Base-by-base conservation (phyloP, 2,113 vertebrate species). In the Melanotaenia duboulayi region DNA sequence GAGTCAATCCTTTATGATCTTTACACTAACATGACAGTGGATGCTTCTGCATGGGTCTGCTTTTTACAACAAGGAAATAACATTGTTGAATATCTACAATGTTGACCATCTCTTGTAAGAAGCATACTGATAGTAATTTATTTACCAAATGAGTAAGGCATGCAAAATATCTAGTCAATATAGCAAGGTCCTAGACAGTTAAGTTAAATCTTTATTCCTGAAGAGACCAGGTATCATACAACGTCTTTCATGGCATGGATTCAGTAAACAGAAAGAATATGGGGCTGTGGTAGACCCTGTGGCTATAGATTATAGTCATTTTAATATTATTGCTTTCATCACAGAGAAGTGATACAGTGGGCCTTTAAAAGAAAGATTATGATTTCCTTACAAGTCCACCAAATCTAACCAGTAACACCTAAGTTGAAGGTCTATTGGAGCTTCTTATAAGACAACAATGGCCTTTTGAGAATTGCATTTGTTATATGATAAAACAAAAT, bases 311-410 rank as follows among this genome's bases (percentile, higher is more conserved):
- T 85, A 83, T 85, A 83, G 60, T 89, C 77, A 81, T 90, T 83
- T 82, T 85, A 90, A 84, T 82, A 88, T 92, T 93, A 92, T 91
- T 94, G 91, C 92, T 91, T 91, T 89, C 79, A 87, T 90, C 81
- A 85, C 74, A 88, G 74, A 89, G 67, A 78, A 92, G 82, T 75
- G 83, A 85, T 72, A 80, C 80, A 67, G 76, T 74, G 64, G 82
- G 79, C 85, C 87, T 67, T 88, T 86, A 81, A 85, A 72, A 87
- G 72, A 90, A 86, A 86, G 73, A 78, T 84, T 85, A 81, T 78
- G 68, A 66, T 77, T 86, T 71, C 76, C 77, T 78, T 75, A 64
- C 56, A 83, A 84, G 76, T 77, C 81, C 76, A 67, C 59, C 78
- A 86, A 77, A 62, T 84, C 78, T 85, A 87, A 84, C 59, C 81